Conservation (phyloP, 2,888 invertebrate genomes). For the Drosophila meridionalis region DNA sequence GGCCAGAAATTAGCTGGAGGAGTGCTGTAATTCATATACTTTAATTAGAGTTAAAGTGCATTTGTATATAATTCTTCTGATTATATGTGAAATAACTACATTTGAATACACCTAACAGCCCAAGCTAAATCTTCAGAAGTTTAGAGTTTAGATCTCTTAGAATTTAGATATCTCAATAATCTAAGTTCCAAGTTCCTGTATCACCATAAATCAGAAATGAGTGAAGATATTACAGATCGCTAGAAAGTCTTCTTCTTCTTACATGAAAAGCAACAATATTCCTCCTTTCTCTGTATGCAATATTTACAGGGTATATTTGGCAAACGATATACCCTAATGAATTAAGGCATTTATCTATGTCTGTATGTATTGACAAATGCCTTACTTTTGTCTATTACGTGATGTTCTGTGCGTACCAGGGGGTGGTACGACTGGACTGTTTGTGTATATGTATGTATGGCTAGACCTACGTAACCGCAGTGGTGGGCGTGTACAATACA, state of each 20-base stretch:
- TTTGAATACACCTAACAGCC: background rate
- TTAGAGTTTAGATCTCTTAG: no score
- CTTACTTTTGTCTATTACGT: conserved; percentile 49
- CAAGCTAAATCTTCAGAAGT: background rate
- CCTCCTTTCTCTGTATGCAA: background rate
- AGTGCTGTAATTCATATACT: background rate
- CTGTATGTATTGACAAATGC: conserved; percentile 19
- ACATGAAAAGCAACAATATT: background rate
- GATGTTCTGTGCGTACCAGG: conserved; percentile 22
- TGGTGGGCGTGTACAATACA: conserved; percentile 58
- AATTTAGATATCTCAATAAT: no score
- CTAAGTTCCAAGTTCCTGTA: no score
- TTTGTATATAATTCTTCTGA: background rate
- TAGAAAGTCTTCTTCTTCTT: no score
- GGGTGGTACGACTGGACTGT: background rate
- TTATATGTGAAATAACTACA: background rate
- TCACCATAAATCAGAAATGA: background rate
- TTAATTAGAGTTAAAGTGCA: background rate
- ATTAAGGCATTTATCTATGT: conserved; percentile 18
- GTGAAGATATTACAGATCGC: background rate
- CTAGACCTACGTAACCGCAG: background rate
- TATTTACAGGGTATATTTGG: background rate
- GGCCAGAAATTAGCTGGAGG: background rate
- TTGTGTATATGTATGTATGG: background rate
- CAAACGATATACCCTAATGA: conserved; percentile 1